Evolutionary conservation across 2,113 vertebrate species (phyloP), one percentile per base, ranked within the genome.

Genomic region (Oncorhynchus clarkii): DNA sequence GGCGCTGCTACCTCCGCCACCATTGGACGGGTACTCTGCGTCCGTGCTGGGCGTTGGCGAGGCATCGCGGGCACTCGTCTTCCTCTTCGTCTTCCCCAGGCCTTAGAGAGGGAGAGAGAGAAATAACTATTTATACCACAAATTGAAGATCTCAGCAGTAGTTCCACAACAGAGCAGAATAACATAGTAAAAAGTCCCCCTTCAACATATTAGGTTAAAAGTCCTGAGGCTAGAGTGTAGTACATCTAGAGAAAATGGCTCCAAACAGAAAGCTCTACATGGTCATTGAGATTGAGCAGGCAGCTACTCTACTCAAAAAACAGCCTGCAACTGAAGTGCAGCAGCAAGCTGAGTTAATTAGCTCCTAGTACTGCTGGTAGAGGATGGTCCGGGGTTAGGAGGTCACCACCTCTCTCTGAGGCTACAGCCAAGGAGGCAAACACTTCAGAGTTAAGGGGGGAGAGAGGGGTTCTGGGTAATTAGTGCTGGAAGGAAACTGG

Each of bases 41-140:
- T 97, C 96, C 0, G 94, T 95, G 87, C 95, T 96, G 31, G 95
- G 95, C 2, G 95, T 96, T 0, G 95, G 95, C 0, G 95, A 96
- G 0, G 94, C 93, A 0, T 96, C 95, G 26, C 95, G 85, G 0
- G 91, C 89, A 0, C 94, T 95, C 0, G 94, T 94, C 91, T 97
- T 96, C 74, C 95, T 89, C 79, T 94, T 95, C 0, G 95, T 95
- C 92, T 93, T 96, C 31, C 96, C 96, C 18, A 97, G 88, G 73
- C 96, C 96, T 97, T 81, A 67, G 1, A 1, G 9, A 75, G 49
- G 20, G 57, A 49, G 27, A 29, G 71, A 74, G 27, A 16, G n/a
- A 16, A 54, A 54, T 18, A 18, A 18, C 4, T 18, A 54, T 18
- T 18, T 54, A 18, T 14, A 54, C 13, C 51, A 54, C 9, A 45